Base-by-base conservation (phyloP, 2,113 vertebrate genomes). In the Variabilichromis moorii region DNA sequence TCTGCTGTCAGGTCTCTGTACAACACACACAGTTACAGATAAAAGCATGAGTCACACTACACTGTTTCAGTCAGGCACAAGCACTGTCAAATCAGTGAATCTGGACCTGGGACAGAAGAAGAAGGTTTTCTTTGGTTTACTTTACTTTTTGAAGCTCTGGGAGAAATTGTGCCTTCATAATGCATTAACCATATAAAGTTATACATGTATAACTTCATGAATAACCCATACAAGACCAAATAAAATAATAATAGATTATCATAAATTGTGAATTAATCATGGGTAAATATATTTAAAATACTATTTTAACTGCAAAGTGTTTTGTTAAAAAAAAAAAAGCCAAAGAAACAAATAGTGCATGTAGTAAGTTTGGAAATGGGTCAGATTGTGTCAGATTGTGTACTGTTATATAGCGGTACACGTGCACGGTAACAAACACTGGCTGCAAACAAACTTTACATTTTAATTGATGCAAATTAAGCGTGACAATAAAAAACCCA, bases 1-100 rank as follows among this genome's bases (percentile, higher is more conserved):
- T 99, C 99, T 0, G 98, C 96, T 1, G 96, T 96, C 91, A 99
- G 97, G 3, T 98, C 98, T 94, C 98, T 99, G 93, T 3, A 93
- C 82, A 9, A 84, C 10, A 85, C 16, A 83, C 19, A 83, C 5
- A 86, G 14, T 42, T 19, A 84, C 24, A 82, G 4, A 13, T 51
- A 71, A 24, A 66, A 51, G 33, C 13, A 51, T 3, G 28, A 31
- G 31, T 40, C 28, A 37, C 66, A 31, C 24, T 78, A 50, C 6
- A 31, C 26, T 50, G 73, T 8, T 13, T 50, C 73, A 31, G 16
- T 78, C 4, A 51, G 42, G 24, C 9, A 50, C 33, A 54, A n/a
- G 24, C 17, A 40, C 19, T 26, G 28, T 47, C 10, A 78, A 78
- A 78, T 78, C 73, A 51, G 10, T 78, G 73, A 50, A 12, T 51